Percentiles rank a stretch among this genome's conserved stretches.
phyloP scores from a whole-genome alignment of 2,888 invertebrate genomes.

The Bibio marci region DNA sequence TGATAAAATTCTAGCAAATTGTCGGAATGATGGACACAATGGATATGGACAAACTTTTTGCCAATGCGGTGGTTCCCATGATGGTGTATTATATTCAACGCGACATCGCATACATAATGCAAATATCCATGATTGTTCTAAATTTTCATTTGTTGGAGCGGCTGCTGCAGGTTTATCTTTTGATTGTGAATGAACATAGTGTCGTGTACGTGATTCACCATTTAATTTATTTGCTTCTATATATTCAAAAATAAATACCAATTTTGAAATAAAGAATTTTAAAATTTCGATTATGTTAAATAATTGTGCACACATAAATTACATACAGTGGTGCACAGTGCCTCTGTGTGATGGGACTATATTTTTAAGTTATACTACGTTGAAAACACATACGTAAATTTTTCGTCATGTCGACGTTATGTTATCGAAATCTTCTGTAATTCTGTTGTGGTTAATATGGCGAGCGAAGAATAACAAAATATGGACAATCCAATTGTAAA shows the following conservation, averaged over 20 bases:
- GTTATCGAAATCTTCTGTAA: too few relatives aligned
- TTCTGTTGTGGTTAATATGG: too few relatives aligned
- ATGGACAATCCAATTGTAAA: too few relatives aligned
- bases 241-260: too few relatives aligned
- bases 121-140: conserved; percentile 58
- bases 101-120: conserved; percentile 65
- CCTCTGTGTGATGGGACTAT: too few relatives aligned
- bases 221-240: conserved; percentile 12
- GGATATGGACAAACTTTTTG: conserved; percentile 67
- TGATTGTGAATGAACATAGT: not conserved
- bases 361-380: too few relatives aligned
- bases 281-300: not conserved
- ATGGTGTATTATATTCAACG: conserved; percentile 51
- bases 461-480: too few relatives aligned
- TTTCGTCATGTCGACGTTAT: too few relatives aligned
- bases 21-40: conserved; percentile 68
- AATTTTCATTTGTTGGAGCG: conserved; percentile 13
- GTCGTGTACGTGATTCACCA: conserved; percentile 10
- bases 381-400: too few relatives aligned
- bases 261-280: too few relatives aligned
- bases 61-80: conserved; percentile 73
- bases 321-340: too few relatives aligned
- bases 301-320: not conserved
- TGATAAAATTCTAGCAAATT: conserved; percentile 59
- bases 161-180: not conserved